Evolutionary conservation across 2,113 vertebrate species (phyloP), one percentile per base, ranked within the genome.

Genomic region (Tympanuchus pallidicinctus): DNA sequence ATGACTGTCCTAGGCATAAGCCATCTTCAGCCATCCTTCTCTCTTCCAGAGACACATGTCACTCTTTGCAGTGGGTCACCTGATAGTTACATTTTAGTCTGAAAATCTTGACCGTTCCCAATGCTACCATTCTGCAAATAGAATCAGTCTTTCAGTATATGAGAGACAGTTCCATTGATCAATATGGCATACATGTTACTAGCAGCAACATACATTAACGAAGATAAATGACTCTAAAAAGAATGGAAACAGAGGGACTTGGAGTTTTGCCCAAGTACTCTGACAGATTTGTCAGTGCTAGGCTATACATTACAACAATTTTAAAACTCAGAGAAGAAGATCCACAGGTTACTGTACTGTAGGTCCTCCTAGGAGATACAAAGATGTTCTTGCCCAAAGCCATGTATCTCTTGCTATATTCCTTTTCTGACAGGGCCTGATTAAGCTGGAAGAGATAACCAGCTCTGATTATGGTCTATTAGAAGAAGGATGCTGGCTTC

Each of bases 141-240:
- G 43, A 63, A 70, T 81, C 17, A 54, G 11, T 10, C 5, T 87
- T 20, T 77, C 42, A 66, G 8, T 52, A 56, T 59, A 17, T 36
- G 28, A 71, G 42, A 88, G 63, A 54, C 48, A 8, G 16, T 70
- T 66, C 42, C 48, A 65, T 75, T 57, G 70, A 82, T 89, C 60
- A 76, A 65, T 77, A 63, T 22, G 71, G 42, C 28, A 50, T 83
- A 77, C 50, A 20, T 74, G 45, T 71, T 83, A 80, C 40, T 56
- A 73, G 63, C 38, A 91, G 52, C 32, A 92, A 87, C 63, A 75
- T 9, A 67, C 11, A 8, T 47, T 86, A 74, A 92, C 52, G 59
- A 90, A 73, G 28, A 93, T 56, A 86, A 80, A 89, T 50, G 38
- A 34, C 65, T 86, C 21, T 80, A 80, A 79, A 85, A 85, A 59